A percentile compares a stretch with the other conserved stretches of the same genome.
These are phyloP conservation scores for Enteromius treurensis DNA, from an alignment of 2,797 vertebrate genomes.

Conservation along the genomic window DNA sequence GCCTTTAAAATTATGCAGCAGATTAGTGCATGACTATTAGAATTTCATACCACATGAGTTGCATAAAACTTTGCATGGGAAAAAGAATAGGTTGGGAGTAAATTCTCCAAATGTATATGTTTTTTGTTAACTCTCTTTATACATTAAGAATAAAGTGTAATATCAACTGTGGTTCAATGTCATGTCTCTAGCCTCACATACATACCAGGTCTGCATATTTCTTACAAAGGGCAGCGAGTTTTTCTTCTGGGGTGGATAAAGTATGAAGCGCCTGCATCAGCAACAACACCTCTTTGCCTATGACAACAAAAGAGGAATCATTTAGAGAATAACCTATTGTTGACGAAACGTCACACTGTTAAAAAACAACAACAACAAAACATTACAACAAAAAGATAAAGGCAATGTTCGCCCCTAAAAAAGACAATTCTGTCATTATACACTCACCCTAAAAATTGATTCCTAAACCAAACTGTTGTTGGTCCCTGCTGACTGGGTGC, in stretches of 20 bases:
- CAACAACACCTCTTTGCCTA: constrained; percentile 95
- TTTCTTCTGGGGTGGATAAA: constrained; percentile 93
- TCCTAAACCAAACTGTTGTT: background rate
- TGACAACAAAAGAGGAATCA: constrained; percentile 51
- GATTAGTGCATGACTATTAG: background rate
- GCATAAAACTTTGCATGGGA: background rate
- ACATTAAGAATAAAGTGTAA: background rate
- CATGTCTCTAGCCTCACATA: constrained; percentile 31
- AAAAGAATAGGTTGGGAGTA: background rate
- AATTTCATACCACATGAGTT: background rate
- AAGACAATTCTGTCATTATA: background rate
- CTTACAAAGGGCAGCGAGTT: constrained; percentile 97
- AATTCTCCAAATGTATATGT: background rate
- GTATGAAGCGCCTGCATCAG: constrained; percentile 97
- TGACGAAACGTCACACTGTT: background rate
- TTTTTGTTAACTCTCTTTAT: background rate
- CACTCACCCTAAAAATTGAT: background rate
- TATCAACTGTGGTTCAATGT: background rate
- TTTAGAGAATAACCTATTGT: constrained; percentile 29
- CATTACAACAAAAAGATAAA: background rate
- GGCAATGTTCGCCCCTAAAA: background rate
- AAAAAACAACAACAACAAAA: background rate
- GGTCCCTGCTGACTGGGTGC: background rate
- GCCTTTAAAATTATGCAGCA: background rate
- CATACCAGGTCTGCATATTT: constrained; percentile 97